A percentile compares a stretch with the other conserved stretches of the same genome.
These are phyloP conservation scores for Malurus elegans DNA, from an alignment of 2,113 vertebrate species.

Conservation along the genomic window DNA sequence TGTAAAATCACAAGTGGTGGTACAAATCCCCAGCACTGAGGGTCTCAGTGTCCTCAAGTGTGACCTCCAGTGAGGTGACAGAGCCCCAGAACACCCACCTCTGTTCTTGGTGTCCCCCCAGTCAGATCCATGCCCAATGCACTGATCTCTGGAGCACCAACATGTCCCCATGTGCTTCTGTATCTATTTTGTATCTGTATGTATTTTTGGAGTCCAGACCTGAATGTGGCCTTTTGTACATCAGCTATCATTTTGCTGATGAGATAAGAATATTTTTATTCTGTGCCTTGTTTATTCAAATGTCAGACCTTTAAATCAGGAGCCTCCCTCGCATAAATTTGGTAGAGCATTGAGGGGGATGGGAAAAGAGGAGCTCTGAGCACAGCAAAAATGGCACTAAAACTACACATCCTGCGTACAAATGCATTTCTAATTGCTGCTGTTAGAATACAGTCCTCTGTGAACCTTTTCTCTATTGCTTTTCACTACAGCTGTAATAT, in stretches of 20 bases:
- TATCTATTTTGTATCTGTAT: background rate
- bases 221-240: background rate
- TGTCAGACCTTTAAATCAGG: slow-evolving; percentile 28
- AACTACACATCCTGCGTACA: background rate
- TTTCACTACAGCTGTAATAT: background rate
- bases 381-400: background rate
- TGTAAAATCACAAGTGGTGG: background rate
- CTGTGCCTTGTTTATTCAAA: background rate
- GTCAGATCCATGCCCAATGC: background rate
- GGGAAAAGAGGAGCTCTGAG: background rate
- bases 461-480: background rate
- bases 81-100: background rate
- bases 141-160: background rate
- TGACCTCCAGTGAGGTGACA: background rate
- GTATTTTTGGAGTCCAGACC: background rate
- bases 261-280: background rate
- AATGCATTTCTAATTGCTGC: background rate
- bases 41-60: background rate
- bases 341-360: background rate
- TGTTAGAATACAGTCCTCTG: background rate
- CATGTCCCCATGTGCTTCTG: background rate
- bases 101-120: background rate
- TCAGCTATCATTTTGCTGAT: background rate
- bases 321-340: background rate
- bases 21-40: background rate